These are phyloP conservation scores for Tethya wilhelma DNA, from an alignment of 37 sponge, comb jelly and placozoan genomes.

Conservation along the genomic window DNA sequence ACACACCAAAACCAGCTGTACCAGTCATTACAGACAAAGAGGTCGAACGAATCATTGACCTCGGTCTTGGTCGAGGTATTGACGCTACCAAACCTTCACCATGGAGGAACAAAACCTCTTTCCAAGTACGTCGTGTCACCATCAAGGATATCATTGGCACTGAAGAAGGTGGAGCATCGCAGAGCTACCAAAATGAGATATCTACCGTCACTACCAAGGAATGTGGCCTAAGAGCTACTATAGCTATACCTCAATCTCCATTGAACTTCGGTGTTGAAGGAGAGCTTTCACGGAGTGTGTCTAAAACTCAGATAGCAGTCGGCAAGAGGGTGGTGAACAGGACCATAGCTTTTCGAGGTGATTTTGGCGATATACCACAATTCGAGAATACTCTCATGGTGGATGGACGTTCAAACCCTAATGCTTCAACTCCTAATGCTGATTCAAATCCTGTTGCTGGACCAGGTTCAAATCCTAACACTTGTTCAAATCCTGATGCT, in stretches of 20 bases:
- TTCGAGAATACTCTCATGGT: conserved; percentile 7
- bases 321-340: conserved; percentile 44
- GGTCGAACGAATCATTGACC: conserved; percentile 5
- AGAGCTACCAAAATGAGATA: conserved; percentile 29
- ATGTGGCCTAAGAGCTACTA: conserved; percentile 12
- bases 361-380: conserved; percentile 20
- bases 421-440: no score
- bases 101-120: conserved; percentile 47
- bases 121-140: conserved; percentile 26
- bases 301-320: conserved; percentile 12
- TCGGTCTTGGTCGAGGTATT: conserved; percentile 59
- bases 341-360: conserved; percentile 43
- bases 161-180: conserved; percentile 58
- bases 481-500: no score
- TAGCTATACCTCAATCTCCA: conserved; percentile 10
- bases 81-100: conserved; percentile 22
- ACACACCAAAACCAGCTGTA: no score
- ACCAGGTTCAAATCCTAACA: no score
- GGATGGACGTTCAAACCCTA: no score
- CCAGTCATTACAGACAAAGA: background rate
- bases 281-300: conserved; percentile 12
- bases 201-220: conserved; percentile 25
- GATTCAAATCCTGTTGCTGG: no score
- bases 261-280: conserved; percentile 38
- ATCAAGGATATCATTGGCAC: conserved; percentile 37